Conservation (phyloP, 2,888 invertebrate species). For the Polietes domitor region DNA sequence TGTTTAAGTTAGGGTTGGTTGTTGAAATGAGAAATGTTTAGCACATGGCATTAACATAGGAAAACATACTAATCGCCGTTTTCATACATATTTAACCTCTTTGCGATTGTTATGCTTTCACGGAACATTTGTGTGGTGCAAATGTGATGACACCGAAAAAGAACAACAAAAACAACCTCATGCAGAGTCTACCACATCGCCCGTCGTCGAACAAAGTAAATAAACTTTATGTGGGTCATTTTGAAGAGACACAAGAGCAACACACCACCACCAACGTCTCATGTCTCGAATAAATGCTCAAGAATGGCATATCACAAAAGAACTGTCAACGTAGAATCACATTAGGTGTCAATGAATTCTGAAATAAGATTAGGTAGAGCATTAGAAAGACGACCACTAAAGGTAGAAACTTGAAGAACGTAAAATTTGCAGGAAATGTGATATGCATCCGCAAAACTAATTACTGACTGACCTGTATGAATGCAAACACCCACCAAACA, state of each 20-base stretch:
- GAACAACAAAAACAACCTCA: constrained; percentile 12
- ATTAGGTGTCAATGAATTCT: constrained; percentile 60
- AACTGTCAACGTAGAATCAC: constrained; percentile 50
- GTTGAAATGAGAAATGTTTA: constrained; percentile 13
- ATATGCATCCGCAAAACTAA: background rate
- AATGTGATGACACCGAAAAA: constrained; percentile 19
- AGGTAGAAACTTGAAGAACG: background rate
- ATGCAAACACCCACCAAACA: too few relatives aligned
- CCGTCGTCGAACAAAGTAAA: constrained; percentile 47
- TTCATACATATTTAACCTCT: constrained; percentile 29
- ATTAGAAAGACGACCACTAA: constrained; percentile 12
- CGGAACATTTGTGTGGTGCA: constrained; percentile 11
- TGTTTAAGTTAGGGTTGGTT: constrained; percentile 12
- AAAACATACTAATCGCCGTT: constrained; percentile 23
- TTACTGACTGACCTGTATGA: too few relatives aligned
- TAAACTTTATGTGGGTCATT: constrained; percentile 67
- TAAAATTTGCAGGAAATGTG: constrained; percentile 10
- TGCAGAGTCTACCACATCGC: constrained; percentile 21
- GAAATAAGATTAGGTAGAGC: constrained; percentile 57
- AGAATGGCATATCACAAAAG: background rate
- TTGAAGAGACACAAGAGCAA: constrained; percentile 25
- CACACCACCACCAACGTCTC: background rate
- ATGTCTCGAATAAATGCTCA: background rate
- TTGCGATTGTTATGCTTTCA: background rate
- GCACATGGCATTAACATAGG: constrained; percentile 20